Evolutionary conservation across 2,113 vertebrate genomes (phyloP).

Genomic region (Conger conger): DNA sequence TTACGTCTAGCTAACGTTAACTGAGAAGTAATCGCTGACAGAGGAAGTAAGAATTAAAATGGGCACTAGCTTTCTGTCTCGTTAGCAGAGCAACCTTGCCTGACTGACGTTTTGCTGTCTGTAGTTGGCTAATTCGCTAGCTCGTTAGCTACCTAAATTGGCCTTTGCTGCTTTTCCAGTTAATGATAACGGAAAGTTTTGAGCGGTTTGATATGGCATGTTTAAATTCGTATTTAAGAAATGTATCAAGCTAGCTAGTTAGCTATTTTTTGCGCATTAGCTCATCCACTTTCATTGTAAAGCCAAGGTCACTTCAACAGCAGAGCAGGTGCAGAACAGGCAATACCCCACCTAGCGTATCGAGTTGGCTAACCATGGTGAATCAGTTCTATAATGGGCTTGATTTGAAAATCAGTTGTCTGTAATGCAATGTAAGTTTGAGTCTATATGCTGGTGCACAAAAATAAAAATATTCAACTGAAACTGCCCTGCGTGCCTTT

Average conservation of each 20-base stretch:
- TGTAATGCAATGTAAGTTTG: no score
- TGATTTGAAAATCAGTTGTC: neutral
- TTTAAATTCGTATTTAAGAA: neutral
- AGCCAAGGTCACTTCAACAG: slow-evolving; percentile 6
- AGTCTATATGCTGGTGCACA: no score
- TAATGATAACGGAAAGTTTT: neutral
- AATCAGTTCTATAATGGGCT: neutral
- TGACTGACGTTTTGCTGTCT: neutral
- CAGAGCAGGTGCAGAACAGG: neutral
- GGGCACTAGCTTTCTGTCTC: neutral
- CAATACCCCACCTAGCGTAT: neutral
- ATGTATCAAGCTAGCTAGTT: slow-evolving; percentile 16
- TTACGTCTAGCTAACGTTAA: slow-evolving; percentile 46
- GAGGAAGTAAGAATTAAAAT: slow-evolving; percentile 56
- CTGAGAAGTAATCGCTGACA: slow-evolving; percentile 50
- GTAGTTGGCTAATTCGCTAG: neutral
- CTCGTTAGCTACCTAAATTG: neutral
- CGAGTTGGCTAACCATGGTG: neutral
- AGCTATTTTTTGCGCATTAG: neutral
- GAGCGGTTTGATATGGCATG: neutral
- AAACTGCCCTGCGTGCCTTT: neutral
- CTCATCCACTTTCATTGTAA: neutral
- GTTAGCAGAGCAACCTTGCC: neutral
- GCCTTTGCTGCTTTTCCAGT: neutral
- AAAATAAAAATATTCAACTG: neutral